Percentiles rank a stretch among this genome's conserved stretches.
Evolutionary conservation across 2,113 vertebrate genomes (phyloP).

Genomic region (Manacus vitellinus): DNA sequence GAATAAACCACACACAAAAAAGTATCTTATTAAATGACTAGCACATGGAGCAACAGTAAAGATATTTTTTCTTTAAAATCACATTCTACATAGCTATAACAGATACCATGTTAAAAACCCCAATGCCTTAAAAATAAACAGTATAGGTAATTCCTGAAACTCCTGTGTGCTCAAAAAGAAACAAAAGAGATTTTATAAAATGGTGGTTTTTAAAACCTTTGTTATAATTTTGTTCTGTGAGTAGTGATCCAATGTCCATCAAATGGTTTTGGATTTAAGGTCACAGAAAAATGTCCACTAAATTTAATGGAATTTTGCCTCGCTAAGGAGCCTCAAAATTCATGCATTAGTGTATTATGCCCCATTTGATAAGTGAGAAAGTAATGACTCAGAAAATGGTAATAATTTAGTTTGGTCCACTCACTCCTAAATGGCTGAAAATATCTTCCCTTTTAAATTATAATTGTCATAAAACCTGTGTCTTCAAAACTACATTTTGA

Average conservation of each 20-base stretch:
- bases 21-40: not conserved
- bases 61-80: not conserved
- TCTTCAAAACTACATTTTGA: not conserved
- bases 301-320: not conserved
- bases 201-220: not conserved
- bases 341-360: not conserved
- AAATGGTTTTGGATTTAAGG: not conserved
- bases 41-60: not conserved
- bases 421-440: not conserved
- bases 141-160: not conserved
- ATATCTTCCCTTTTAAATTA: not conserved
- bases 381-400: constrained; percentile 32
- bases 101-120: accelerated
- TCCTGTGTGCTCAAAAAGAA: not conserved
- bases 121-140: not conserved
- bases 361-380: constrained; percentile 10
- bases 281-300: not conserved
- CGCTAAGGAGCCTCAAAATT: not conserved
- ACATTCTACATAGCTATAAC: not conserved
- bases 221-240: not conserved
- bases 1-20: not conserved
- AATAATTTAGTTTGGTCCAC: constrained; percentile 28
- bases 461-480: not conserved
- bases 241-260: not conserved
- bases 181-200: not conserved